Base-by-base conservation (phyloP, 1,140 invertebrate genomes). In the Kradibia gibbosae region DNA sequence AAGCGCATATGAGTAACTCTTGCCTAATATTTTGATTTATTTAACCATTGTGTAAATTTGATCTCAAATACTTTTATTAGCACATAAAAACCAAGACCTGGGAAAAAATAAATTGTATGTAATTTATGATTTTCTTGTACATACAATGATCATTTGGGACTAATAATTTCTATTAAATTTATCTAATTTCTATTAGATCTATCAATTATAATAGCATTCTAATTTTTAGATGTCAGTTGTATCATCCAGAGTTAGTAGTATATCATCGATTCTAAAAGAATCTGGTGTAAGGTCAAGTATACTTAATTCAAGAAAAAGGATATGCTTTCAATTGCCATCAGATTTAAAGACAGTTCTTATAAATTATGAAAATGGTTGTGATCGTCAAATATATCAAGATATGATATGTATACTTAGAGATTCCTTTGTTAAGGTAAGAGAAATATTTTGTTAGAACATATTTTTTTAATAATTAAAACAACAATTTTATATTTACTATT, bases 221-320 rank as follows among this genome's bases (percentile, higher is more conserved):
- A 34, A 62, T 81, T 83, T 74, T 74, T 75, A 91, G 90, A 91
- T 91, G 90, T 91, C 90, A 55, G 84, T 91, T 22, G 82, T 90
- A 71, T 91, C 90, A 8, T 88, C 90, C n/a, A 86, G 87, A 82
- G 70, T 87, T 10, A 90, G 85, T n/a, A 88, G 86, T 76, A 84
- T 91, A 15, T 86, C 88, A 8, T 90, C 90, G 20, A 89, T 91
- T 78, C 57, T 91, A 20, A 91, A 90, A 80, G 71, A 73, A 53
- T 86, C 89, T 10, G 87, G 87, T 17, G 77, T 86, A 17, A 87
- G 89, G 78, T 71, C 85, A 0, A 72, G 86, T 45, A 70, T 90
- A 39, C 50, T 85, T 25, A 84, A 82, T 48, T 77, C 84, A 42
- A 79, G 85, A 17, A 88, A 87, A 36, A 86, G 83, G 45, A 88